Evolutionary conservation across 2,888 invertebrate species (phyloP).

Genomic region (Periphyllus acericola): DNA sequence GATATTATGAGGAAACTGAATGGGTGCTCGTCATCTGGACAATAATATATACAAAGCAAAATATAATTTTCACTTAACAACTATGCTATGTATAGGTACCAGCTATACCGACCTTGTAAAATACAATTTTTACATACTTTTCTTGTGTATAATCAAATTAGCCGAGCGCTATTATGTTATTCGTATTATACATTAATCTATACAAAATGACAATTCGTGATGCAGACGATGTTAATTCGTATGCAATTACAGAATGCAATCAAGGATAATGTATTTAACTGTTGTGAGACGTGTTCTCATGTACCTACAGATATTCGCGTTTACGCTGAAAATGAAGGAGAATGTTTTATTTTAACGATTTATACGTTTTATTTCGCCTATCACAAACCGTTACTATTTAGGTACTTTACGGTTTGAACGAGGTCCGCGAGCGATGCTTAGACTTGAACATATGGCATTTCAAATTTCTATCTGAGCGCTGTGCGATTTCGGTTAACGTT

Average conservation of each 20-base stretch:
- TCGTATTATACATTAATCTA: not conserved
- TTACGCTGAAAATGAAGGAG: too few species aligned
- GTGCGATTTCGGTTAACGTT: too few species aligned
- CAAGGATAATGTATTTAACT: not conserved
- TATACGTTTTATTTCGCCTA: too few species aligned
- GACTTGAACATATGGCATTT: too few species aligned
- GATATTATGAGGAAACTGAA: not conserved
- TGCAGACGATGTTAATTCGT: not conserved
- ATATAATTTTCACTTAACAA: not conserved
- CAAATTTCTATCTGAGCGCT: too few species aligned
- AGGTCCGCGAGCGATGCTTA: too few species aligned
- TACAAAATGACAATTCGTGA: not conserved
- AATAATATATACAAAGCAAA: conserved; percentile 1
- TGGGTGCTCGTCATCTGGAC: not conserved
- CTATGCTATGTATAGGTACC: not conserved
- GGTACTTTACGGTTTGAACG: too few species aligned
- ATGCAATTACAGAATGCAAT: not conserved
- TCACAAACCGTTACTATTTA: too few species aligned
- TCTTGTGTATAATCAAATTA: conserved; percentile 21
- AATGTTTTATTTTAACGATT: too few species aligned
- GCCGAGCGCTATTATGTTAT: not conserved
- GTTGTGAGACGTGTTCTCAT: too few species aligned
- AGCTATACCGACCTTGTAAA: not conserved
- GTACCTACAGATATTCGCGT: too few species aligned
- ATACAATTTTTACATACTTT: conserved; percentile 19